Base-by-base conservation (phyloP, 2,888 invertebrate genomes). In the Agrochola lychnidis region DNA sequence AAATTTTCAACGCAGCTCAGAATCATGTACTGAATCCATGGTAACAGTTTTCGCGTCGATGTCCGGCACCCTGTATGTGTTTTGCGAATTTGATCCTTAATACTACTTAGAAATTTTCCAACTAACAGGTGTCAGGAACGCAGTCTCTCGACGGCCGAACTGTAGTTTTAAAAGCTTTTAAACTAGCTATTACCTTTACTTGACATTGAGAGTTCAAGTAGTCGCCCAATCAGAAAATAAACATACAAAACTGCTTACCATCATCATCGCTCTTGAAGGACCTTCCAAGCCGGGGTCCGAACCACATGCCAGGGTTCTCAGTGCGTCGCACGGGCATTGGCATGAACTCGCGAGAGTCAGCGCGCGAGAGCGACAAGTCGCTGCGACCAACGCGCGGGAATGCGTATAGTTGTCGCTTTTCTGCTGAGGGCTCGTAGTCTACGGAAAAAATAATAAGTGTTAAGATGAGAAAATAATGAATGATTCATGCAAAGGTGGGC, bases 221-320 rank as follows among this genome's bases (percentile, higher is more conserved):
- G n/a, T 56, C n/a, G 14, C n/a, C 56, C 56, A 12, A 56, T 10
- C 53, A n/a, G 1, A n/a, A 56, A n/a, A 56, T 56, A 12, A 56
- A 56, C n/a, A 25, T 14, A n/a, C 4, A 56, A 25, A 57, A 25
- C 14, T 25, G 14, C 76, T 88, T 90, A 95, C 96, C 94, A 78
- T 94, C 94, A 14, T 94, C 93, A 48, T 92, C 92, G 57, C 84
- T 93, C 88, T 95, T 96, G 80, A 94, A 95, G 0, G 95, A 92
- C 80, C 97, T 95, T 75, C 97, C 98, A 42, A 98, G 94, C 63
- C 98, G 94, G 0, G 98, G 98, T 57, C 98, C 98, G 87, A 98
- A 98, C 98, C 98, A 98, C 94, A 98, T 97, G n/a, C 94, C 95
- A 0, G 91, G 88, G 59, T 76, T 87, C 56, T 94, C 93, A 0